Evolutionary conservation across 2,888 invertebrate species (phyloP), one percentile per base, ranked within the genome.

Genomic region (Pantelozetes paolii): DNA sequence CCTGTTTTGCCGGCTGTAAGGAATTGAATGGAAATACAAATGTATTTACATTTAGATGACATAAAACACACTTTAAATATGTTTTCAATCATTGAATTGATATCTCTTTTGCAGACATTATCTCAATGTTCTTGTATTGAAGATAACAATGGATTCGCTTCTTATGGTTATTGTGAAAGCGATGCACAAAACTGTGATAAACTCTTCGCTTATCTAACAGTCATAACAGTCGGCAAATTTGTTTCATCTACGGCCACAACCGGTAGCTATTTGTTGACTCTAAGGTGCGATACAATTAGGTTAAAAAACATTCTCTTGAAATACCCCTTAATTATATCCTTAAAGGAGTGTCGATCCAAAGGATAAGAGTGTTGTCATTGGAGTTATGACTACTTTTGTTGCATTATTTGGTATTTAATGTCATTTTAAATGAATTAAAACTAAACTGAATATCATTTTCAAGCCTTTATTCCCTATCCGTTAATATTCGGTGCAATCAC

Each of bases 91-190:
- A n/a, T n/a, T n/a, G n/a, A n/a, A n/a, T n/a, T n/a, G n/a, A n/a
- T n/a, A n/a, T n/a, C n/a, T 9, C 18, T 62, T 20, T 57, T 69
- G 26, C 54, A 78, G 78, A 59, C 75, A n/a, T 77, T 77, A 74
- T 50, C 71, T 18, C 23, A 59, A 5, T 74, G 74, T 67, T 62
- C 67, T 5, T 75, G 74, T 64, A 20, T 72, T 62, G 28, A 15
- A 1, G 32, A n/a, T 9, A 28, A 28, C 32, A 40, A 30, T 6
- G 15, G 45, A n/a, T n/a, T n/a, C 23, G 77, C 75, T 80, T 18
- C 85, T 85, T 0, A 79, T 79, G 32, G 83, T 84, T 28, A 79
- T 73, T 88, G 87, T 79, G 81, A 84, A 0, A 85, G 86, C 20
- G 86, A 87, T 78, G 87, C 87, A 79, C 42, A 48, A 30, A 57